phyloP scores from a whole-genome alignment of 2,113 vertebrate species.

The Coryphaenoides rupestris region DNA sequence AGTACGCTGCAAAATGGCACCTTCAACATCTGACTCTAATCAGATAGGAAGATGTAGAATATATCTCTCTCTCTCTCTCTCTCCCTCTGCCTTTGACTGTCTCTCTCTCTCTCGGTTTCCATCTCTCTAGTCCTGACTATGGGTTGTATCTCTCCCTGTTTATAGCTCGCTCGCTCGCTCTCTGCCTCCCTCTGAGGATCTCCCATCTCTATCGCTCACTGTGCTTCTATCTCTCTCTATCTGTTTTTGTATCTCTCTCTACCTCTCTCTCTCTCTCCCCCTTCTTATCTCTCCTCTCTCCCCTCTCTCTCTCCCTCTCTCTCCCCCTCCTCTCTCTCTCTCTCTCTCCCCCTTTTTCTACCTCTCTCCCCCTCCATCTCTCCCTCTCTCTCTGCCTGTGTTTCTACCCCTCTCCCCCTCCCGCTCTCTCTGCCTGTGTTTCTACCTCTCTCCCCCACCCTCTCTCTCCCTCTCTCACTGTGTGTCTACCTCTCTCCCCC shows the following conservation, averaged over 20 bases:
- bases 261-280: too few relatives aligned
- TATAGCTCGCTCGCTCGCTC: neutral
- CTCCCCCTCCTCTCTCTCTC: slow-evolving; percentile 58
- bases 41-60: slow-evolving; percentile 35
- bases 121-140: neutral
- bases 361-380: neutral
- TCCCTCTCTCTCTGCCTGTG: too few relatives aligned
- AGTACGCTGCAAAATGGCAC: slow-evolving; percentile 39
- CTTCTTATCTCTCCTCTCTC: slow-evolving; percentile 7
- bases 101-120: slow-evolving; percentile 48
- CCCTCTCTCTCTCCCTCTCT: neutral
- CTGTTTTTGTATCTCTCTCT: too few relatives aligned
- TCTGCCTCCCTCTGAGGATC: too few relatives aligned
- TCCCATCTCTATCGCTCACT: too few relatives aligned
- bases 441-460: slow-evolving; percentile 5
- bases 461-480: neutral
- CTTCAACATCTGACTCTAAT: slow-evolving; percentile 46
- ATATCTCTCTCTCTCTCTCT: slow-evolving; percentile 8
- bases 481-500: slow-evolving; percentile 48
- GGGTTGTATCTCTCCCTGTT: neutral
- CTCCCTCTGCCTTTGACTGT: neutral
- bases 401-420: too few relatives aligned
- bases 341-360: neutral
- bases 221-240: too few relatives aligned
- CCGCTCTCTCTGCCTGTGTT: too few relatives aligned